Conservation (phyloP, 2,113 vertebrate genomes). For the Perccottus glenii region DNA sequence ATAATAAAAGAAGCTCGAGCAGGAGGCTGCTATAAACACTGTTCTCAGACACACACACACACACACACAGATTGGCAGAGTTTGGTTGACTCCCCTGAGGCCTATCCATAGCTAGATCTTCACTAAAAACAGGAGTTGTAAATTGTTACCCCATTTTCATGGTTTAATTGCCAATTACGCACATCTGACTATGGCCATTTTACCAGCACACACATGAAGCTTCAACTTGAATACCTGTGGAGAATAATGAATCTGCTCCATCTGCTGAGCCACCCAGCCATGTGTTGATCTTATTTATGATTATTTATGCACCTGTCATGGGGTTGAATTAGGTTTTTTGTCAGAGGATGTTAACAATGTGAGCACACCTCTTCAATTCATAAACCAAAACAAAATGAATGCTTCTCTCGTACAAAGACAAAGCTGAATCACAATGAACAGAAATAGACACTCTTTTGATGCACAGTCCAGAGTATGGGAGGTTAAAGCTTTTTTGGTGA, state of each 20-base stretch:
- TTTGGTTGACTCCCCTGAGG: conserved; percentile 43
- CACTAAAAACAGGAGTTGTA: conserved; percentile 51
- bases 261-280: background rate
- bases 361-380: background rate
- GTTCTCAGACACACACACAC: conserved; percentile 18
- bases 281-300: conserved; percentile 1
- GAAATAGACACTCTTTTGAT: background rate
- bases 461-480: too few relatives aligned
- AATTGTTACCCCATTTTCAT: conserved; percentile 48
- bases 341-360: background rate
- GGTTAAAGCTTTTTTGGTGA: background rate
- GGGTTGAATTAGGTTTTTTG: background rate
- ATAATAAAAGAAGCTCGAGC: conserved; percentile 2
- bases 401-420: background rate
- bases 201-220: conserved; percentile 11
- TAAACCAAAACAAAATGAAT: background rate
- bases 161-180: conserved; percentile 54
- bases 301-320: conserved; percentile 8
- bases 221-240: conserved; percentile 14
- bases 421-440: too few relatives aligned
- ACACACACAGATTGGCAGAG: conserved; percentile 21
- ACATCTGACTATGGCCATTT: conserved; percentile 47
- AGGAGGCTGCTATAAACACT: conserved; percentile 39
- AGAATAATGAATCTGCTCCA: conserved; percentile 7
- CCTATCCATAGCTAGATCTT: conserved; percentile 58